phyloP scores from a whole-genome alignment of 1,140 invertebrate genomes.

The Brachionus koreanus region DNA sequence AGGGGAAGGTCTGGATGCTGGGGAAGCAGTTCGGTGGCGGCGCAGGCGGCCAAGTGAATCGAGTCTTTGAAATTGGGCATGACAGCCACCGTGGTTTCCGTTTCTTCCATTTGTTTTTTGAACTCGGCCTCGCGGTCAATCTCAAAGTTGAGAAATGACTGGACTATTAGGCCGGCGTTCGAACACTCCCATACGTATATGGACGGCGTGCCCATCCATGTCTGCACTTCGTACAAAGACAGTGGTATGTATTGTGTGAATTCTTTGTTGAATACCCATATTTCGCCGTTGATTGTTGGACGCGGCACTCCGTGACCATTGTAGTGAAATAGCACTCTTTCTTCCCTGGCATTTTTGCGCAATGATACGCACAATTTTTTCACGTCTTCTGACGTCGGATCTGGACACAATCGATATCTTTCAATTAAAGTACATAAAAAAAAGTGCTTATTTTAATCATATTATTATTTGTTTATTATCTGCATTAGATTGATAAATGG shows the following conservation, averaged over 20 bases:
- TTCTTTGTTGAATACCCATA: slow-evolving; percentile 97
- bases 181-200: slow-evolving; percentile 97
- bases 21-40: slow-evolving; percentile 81
- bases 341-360: slow-evolving; percentile 94
- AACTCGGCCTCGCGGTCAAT: neutral
- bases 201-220: slow-evolving; percentile 96
- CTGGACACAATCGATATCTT: slow-evolving; percentile 86
- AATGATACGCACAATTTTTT: slow-evolving; percentile 92
- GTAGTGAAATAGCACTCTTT: slow-evolving; percentile 96
- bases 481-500: no score
- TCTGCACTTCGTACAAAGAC: slow-evolving; percentile 94
- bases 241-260: slow-evolving; percentile 99
- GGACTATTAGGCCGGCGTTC: slow-evolving; percentile 9
- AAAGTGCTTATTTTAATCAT: no score
- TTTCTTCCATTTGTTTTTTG: neutral
- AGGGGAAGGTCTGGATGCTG: slow-evolving; percentile 98
- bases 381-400: slow-evolving; percentile 95
- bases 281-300: slow-evolving; percentile 95
- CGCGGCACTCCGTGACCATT: slow-evolving; percentile 98
- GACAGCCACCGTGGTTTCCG: neutral
- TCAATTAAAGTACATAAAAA: no score
- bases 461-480: no score
- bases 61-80: slow-evolving; percentile 67
- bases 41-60: slow-evolving; percentile 92
- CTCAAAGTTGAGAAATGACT: neutral